Evolutionary conservation across 2,797 vertebrate species (phyloP).

Genomic region (Micromesistius poutassou): DNA sequence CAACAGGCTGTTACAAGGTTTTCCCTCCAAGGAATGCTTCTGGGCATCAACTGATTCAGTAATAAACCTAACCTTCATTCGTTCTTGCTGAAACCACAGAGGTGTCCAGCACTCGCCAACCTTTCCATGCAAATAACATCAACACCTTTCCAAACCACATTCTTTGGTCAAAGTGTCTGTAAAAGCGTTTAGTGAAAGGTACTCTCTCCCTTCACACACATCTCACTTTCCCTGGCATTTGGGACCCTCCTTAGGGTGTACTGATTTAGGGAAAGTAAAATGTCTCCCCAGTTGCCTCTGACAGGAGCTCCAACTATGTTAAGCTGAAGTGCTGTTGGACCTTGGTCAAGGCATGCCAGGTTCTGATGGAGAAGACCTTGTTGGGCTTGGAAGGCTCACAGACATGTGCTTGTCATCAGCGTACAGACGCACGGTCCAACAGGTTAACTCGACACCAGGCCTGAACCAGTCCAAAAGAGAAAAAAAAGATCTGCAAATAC

Average conservation of each 20-base stretch:
- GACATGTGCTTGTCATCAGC: constrained; percentile 59
- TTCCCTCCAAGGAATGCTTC: constrained; percentile 25
- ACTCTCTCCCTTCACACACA: constrained; percentile 26
- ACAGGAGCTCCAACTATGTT: constrained; percentile 41
- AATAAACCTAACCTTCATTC: constrained; percentile 42
- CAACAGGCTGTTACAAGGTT: constrained; percentile 4
- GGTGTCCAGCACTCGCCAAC: constrained; percentile 36
- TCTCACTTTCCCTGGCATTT: constrained; percentile 27
- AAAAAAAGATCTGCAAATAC: constrained; percentile 8
- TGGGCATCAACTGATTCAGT: neutral
- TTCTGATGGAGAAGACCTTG: constrained; percentile 38
- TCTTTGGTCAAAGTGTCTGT: constrained; percentile 43
- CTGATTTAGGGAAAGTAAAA: constrained; percentile 27
- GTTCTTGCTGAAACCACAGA: constrained; percentile 32
- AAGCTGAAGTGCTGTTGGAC: constrained; percentile 37
- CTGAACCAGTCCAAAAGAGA: constrained; percentile 22
- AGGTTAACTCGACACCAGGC: constrained; percentile 40
- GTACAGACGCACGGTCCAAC: constrained; percentile 33
- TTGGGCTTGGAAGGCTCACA: constrained; percentile 55
- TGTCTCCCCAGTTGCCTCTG: constrained; percentile 40
- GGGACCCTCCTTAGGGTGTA: constrained; percentile 27
- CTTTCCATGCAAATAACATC: constrained; percentile 56
- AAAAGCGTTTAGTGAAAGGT: constrained; percentile 42
- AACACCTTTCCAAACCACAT: constrained; percentile 47
- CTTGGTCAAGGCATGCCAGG: constrained; percentile 34